These are phyloP conservation scores for Colletes collaris DNA, from an alignment of 2,888 invertebrate genomes.

Conservation along the genomic window DNA sequence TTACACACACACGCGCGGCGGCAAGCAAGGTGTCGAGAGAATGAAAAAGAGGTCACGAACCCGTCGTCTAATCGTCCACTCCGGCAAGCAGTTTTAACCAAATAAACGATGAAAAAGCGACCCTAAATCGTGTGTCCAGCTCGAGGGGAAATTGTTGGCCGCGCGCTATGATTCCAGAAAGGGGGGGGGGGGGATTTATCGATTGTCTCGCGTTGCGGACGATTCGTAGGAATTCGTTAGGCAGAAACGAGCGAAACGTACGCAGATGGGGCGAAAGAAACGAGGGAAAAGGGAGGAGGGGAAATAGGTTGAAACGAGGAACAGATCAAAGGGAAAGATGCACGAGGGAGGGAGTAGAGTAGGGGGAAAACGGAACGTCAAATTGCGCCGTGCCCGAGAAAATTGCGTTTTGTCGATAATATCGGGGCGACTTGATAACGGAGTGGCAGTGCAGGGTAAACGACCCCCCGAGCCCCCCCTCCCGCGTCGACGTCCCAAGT, in stretches of 20 bases:
- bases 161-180: too few relatives aligned
- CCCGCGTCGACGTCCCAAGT: conserved; percentile 2
- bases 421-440: conserved; percentile 66
- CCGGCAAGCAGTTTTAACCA: too few relatives aligned
- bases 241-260: background rate
- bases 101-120: too few relatives aligned
- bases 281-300: conserved; percentile 17
- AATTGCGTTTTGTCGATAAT: conserved; percentile 71
- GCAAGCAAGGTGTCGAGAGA: conserved; percentile 2
- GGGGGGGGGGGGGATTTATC: too few relatives aligned
- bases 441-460: conserved; percentile 62
- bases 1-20: background rate
- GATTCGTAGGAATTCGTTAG: too few relatives aligned
- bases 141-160: too few relatives aligned
- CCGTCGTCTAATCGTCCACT: too few relatives aligned
- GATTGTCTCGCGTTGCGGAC: too few relatives aligned
- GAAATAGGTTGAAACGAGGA: background rate
- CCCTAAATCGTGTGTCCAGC: too few relatives aligned
- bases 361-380: conserved; percentile 52
- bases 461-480: conserved; percentile 53
- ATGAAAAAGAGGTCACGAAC: background rate
- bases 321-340: conserved; percentile 4
- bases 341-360: conserved; percentile 5
- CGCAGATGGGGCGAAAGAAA: background rate
- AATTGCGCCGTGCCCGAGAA: conserved; percentile 62